Evolutionary conservation across 2,888 invertebrate species (phyloP), one percentile per base, ranked within the genome.

Genomic region (Hypolimnas misippus): DNA sequence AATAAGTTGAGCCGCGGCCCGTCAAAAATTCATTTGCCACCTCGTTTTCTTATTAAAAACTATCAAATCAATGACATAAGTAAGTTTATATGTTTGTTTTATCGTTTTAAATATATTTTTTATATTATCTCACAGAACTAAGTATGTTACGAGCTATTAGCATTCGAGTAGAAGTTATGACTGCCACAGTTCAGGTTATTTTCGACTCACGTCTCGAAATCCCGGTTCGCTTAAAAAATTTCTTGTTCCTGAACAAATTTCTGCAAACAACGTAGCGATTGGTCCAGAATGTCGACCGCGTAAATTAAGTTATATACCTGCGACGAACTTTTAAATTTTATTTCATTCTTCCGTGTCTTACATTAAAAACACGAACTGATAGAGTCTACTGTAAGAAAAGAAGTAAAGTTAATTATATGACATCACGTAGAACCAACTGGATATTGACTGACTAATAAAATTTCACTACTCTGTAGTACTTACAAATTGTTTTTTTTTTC

Each of bases 251-350:
- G 77, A 81, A 79, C 82, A 83, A 83, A 82, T 85, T 81, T 82
- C 77, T 76, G 76, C 81, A 78, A 84, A 84, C 78, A 76, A 74
- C 66, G 67, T 71, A 73, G 63, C 79, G 80, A 84, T 85, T 82
- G 82, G 78, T 75, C 77, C 70, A 70, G 77, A 81, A 77, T 76
- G 77, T 70, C 71, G 72, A 67, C 70, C 72, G 74, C 78, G 77
- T 78, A 86, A 87, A 87, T 86, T 86, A 84, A 81, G 82, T 87
- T 87, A 84, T 76, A 77, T 75, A 77, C 79, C 78, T 80, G 76
- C 68, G 70, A 73, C 72, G 78, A 80, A 62, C 55, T 64, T 64
- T 62, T 50, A 40, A 62, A 54, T 68, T 62, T 64, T 33, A 54
- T 61, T 55, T 60, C 42, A 65, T 49, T 58, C 46, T 63, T 57